Conservation (phyloP, 2,888 invertebrate species). For the Troides oblongomaculatus region DNA sequence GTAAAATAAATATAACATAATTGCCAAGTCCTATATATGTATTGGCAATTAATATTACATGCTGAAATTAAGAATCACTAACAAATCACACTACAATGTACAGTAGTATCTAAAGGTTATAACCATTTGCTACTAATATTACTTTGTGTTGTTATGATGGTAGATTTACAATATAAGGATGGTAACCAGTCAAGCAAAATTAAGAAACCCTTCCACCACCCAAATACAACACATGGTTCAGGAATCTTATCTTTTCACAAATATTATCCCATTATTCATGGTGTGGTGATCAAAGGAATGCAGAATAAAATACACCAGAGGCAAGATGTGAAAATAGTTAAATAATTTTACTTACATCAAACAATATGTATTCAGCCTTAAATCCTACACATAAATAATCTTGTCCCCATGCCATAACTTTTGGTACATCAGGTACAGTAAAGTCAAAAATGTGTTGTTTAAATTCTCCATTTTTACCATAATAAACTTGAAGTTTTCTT, state of each 20-base stretch:
- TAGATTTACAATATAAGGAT: no score
- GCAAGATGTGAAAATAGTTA: not conserved
- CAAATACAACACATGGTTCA: no score
- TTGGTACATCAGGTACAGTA: conserved; percentile 88
- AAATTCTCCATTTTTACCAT: conserved; percentile 92
- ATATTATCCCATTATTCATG: not conserved
- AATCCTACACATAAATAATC: conserved; percentile 93
- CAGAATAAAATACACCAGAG: not conserved
- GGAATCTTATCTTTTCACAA: no score
- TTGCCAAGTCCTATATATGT: no score
- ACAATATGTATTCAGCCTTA: conserved; percentile 88
- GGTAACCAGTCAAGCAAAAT: no score
- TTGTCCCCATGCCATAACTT: conserved; percentile 89
- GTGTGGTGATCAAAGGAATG: not conserved
- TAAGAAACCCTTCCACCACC: no score
- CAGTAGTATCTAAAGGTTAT: no score
- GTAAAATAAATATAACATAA: not conserved
- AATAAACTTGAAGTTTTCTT: conserved; percentile 91
- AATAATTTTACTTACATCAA: conserved; percentile 81
- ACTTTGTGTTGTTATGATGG: no score
- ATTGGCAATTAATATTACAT: no score
- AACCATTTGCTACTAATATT: no score
- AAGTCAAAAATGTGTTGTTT: conserved; percentile 86
- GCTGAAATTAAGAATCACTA: no score
- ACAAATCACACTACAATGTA: no score